Base-by-base conservation (phyloP, 2,113 vertebrate species). In the Okapia johnstoni region DNA sequence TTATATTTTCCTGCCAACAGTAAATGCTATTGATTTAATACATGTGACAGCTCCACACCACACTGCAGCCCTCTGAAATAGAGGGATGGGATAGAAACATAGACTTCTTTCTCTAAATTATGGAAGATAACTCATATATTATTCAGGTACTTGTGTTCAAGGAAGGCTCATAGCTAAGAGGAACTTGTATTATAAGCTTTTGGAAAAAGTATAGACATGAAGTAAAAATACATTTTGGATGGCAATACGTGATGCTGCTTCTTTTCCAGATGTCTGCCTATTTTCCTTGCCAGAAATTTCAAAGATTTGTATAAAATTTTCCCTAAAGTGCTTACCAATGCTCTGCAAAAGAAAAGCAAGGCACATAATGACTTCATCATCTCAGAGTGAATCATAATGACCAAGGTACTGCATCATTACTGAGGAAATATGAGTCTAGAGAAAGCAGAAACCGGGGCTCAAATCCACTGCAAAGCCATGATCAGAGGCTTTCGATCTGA, bases 1-100 rank as follows among this genome's bases (percentile, higher is more conserved):
- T 97, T 96, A 46, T 90, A 77, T 88, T 95, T 97, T 95, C 90
- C 79, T 94, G 96, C 93, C 61, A 96, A 85, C 60, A 77, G 90
- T 86, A 96, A 96, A 95, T 85, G 66, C 85, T 92, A 52, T 88
- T 97, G 97, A 98, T 96, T 98, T 96, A 94, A 85, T 93, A 60
- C 40, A 57, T 50, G 58, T 81, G 94, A 80, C 73, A 95, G 54
- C 23, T 87, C 60, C 55, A 54, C 4, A 55, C 54, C 9, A n/a
- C 92, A 58, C 10, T 87, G 26, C 16, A 60, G 48, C 52, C 50
- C 50, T 87, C 26, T 93, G 63, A 55, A 91, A 88, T 50, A 36
- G 2, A 90, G 36, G 25, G 61, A 80, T 73, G 57, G 30, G 58
- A 84, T 11, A 58, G 83, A 94, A 88, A 73, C 33, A 79, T 1